These are phyloP conservation scores for Morinoia aosen DNA, from an alignment of 2,888 invertebrate genomes.

Conservation along the genomic window DNA sequence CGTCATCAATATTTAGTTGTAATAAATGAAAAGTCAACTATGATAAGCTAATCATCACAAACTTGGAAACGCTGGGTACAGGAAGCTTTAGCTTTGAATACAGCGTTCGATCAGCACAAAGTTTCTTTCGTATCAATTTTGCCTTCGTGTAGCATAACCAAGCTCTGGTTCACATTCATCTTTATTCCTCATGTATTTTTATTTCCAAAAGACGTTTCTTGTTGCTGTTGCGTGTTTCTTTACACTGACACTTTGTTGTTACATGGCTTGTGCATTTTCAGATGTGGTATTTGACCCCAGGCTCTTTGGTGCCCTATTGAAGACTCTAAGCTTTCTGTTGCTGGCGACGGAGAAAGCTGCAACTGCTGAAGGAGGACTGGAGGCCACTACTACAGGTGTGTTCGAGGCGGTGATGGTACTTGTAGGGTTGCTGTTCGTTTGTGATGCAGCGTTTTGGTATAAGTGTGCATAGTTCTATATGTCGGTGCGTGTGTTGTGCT, in stretches of 20 bases:
- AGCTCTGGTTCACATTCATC: no score
- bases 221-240: no score
- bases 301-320: not conserved
- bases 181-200: not conserved
- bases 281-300: conserved; percentile 13
- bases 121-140: no score
- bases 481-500: not conserved
- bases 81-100: no score
- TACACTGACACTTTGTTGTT: not conserved
- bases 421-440: no score
- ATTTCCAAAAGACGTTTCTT: not conserved
- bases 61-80: no score
- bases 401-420: not conserved
- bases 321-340: not conserved
- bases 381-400: not conserved
- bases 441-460: not conserved
- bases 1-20: no score
- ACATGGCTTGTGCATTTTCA: not conserved
- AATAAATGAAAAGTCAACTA: no score
- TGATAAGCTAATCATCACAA: no score
- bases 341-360: not conserved
- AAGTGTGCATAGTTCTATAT: not conserved
- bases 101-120: no score
- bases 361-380: not conserved
- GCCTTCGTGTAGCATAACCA: no score